A percentile compares a stretch with the other conserved stretches of the same genome.
Evolutionary conservation across 2,113 vertebrate species (phyloP).

Genomic region (Pseudorectes ferrugineus): DNA sequence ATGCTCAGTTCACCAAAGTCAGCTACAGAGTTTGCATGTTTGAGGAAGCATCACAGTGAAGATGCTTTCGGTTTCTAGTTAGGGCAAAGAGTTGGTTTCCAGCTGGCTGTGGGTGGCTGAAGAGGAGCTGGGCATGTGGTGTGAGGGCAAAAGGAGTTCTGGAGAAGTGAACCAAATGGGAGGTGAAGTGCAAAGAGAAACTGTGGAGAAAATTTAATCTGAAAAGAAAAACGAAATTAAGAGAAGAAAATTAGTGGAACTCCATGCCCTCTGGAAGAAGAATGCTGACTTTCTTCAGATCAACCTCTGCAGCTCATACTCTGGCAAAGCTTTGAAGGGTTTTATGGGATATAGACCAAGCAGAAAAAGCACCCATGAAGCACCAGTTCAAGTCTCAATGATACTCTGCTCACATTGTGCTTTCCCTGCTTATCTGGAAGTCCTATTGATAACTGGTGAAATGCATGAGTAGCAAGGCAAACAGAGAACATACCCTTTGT

Average conservation of each 20-base stretch:
- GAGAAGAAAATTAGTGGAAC: not conserved
- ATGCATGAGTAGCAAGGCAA: not conserved
- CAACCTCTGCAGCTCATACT: fast-evolving
- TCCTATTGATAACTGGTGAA: not conserved
- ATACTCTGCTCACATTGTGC: not conserved
- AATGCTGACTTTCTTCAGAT: not conserved
- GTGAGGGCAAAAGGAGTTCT: not conserved
- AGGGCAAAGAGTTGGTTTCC: not conserved
- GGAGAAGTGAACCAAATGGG: not conserved
- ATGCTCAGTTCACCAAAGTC: not conserved
- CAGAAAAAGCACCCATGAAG: not conserved
- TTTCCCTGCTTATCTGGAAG: not conserved
- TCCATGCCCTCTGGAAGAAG: not conserved
- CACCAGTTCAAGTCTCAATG: not conserved
- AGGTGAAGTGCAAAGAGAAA: not conserved
- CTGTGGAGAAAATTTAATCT: not conserved
- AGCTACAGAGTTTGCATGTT: not conserved
- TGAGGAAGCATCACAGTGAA: not conserved
- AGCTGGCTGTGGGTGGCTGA: not conserved
- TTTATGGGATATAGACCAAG: not conserved
- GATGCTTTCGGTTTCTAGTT: not conserved
- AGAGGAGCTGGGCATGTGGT: not conserved
- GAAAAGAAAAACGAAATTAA: not conserved
- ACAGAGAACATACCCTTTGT: not conserved
- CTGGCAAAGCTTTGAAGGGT: not conserved